These are phyloP conservation scores for Conchocele bisecta DNA, from an alignment of 2,888 invertebrate genomes.

Conservation along the genomic window DNA sequence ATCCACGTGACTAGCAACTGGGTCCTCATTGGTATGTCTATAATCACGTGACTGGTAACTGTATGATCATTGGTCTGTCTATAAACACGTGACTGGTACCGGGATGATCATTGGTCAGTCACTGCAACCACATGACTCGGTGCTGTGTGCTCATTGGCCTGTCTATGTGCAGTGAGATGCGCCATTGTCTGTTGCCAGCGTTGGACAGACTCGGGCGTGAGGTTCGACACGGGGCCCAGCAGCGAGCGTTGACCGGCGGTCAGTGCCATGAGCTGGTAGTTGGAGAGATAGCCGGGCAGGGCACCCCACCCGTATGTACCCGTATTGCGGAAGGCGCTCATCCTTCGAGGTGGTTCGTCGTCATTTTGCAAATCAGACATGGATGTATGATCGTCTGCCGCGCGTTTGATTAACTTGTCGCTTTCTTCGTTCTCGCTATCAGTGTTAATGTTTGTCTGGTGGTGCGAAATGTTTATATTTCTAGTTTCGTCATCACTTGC, in stretches of 20 bases:
- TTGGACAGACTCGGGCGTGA: slow-evolving; percentile 28
- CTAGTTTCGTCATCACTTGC: background rate
- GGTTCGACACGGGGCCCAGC: slow-evolving; percentile 6
- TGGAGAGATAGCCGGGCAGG: slow-evolving; percentile 45
- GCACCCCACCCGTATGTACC: slow-evolving; percentile 43
- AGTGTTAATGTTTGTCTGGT: background rate
- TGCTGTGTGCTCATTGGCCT: slow-evolving; percentile 2
- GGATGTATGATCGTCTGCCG: background rate
- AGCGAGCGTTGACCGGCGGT: slow-evolving; percentile 18
- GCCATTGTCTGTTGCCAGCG: slow-evolving; percentile 49
- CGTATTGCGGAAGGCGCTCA: slow-evolving; percentile 54
- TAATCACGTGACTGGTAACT: too few relatives aligned
- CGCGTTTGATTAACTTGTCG: background rate
- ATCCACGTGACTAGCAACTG: too few relatives aligned
- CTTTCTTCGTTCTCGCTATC: background rate
- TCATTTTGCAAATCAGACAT: background rate
- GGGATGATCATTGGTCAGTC: too few relatives aligned
- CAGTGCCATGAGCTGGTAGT: slow-evolving; percentile 49
- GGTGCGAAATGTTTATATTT: background rate
- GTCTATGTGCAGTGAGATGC: slow-evolving; percentile 3
- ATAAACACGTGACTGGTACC: too few relatives aligned
- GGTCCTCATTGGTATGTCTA: too few relatives aligned
- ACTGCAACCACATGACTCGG: too few relatives aligned
- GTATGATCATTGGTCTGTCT: too few relatives aligned
- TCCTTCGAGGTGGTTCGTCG: slow-evolving; percentile 3